phyloP scores from a whole-genome alignment of 2,888 invertebrate species.

The Asteroscopus sphinx region DNA sequence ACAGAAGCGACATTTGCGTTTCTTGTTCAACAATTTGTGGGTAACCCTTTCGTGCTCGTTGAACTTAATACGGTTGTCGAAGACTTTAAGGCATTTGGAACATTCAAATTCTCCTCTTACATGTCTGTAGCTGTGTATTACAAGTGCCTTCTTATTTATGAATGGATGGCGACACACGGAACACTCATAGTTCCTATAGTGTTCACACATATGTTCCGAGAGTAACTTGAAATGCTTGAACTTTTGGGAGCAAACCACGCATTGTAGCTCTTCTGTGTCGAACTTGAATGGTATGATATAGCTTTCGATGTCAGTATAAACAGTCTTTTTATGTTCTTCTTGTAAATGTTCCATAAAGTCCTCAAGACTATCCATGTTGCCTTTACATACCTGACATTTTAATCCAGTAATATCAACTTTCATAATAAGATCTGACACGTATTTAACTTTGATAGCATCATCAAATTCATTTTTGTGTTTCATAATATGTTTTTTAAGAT shows the following conservation, averaged over 20 bases:
- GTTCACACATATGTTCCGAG: conserved; percentile 75
- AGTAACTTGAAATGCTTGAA: conserved; percentile 71
- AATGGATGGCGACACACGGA: conserved; percentile 69
- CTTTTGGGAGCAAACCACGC: conserved; percentile 66
- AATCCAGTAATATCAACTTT: conserved; percentile 73
- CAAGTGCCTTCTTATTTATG: conserved; percentile 57
- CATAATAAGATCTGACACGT: conserved; percentile 57
- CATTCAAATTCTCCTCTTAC: conserved; percentile 59
- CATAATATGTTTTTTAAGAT: conserved; percentile 42
- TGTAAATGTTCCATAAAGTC: conserved; percentile 64
- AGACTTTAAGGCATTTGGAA: conserved; percentile 71
- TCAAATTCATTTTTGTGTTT: conserved; percentile 31
- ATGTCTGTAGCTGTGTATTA: conserved; percentile 58
- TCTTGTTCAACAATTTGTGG: conserved; percentile 58
- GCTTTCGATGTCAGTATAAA: conserved; percentile 69
- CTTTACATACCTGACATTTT: conserved; percentile 66
- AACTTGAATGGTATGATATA: conserved; percentile 78
- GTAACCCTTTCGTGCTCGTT: conserved; percentile 72
- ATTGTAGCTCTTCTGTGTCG: conserved; percentile 61
- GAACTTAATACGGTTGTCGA: conserved; percentile 69
- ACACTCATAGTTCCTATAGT: conserved; percentile 75
- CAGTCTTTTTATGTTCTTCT: conserved; percentile 57
- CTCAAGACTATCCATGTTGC: conserved; percentile 59
- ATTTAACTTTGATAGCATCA: conserved; percentile 42
- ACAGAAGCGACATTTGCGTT: conserved; percentile 67